phyloP scores from a whole-genome alignment of 2,797 vertebrate species.

The Pangasius djambal region DNA sequence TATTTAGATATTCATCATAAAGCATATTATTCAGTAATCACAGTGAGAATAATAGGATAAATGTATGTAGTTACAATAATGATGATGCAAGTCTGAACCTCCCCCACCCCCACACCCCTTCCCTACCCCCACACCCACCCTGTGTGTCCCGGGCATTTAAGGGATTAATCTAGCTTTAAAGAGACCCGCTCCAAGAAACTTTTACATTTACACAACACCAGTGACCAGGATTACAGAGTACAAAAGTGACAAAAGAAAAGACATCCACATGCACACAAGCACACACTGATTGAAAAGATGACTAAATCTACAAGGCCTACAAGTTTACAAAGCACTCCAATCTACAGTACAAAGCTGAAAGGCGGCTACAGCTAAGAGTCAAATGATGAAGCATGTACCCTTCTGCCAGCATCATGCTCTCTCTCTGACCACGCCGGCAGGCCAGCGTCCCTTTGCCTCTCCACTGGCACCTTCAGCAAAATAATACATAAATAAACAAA shows the following conservation, averaged over 20 bases:
- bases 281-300: neutral
- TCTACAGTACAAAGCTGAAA: conserved; percentile 11
- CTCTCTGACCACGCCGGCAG: conserved; percentile 57
- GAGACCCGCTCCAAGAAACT: neutral
- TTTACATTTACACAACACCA: neutral
- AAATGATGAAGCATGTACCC: conserved; percentile 66
- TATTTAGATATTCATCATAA: neutral
- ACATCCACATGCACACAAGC: neutral
- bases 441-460: conserved; percentile 64
- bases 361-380: conserved; percentile 23
- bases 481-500: conserved; percentile 43
- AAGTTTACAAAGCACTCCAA: neutral
- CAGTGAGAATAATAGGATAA: neutral
- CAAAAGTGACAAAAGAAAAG: neutral
- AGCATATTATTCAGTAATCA: neutral
- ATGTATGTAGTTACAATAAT: neutral
- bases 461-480: conserved; percentile 47
- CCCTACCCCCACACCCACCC: neutral
- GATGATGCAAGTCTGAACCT: neutral
- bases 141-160: neutral
- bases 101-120: neutral
- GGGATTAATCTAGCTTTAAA: neutral
- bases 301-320: neutral
- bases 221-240: neutral
- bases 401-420: conserved; percentile 60